Base-by-base conservation (phyloP, 2,888 invertebrate species). In the Terebella lapidaria region DNA sequence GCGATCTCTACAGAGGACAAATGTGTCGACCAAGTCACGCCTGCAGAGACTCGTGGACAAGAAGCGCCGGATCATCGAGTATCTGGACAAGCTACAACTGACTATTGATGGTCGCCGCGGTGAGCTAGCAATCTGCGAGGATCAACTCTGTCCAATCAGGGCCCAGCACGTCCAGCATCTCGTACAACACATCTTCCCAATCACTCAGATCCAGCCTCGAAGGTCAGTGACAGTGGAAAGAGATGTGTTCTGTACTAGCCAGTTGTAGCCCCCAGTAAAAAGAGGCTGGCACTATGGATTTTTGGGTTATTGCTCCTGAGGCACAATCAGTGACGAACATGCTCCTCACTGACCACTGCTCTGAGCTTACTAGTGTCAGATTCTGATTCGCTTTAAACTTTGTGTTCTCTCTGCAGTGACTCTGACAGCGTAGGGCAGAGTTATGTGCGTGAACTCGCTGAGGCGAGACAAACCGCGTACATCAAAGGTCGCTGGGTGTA, bases 401-500 rank as follows among this genome's bases (percentile, higher is more conserved):
- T n/a, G 10, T 35, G 42, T 15, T 35, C 10, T 35, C 42, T 35
- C 42, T 35, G 15, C 64, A 71, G 70, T 66, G 72, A 71, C 27
- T 49, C 64, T 27, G 75, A 75, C 56, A 72, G 70, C 56, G 70
- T 74, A 67, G 72, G 68, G 54, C 74, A 79, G 65, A 84, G 84
- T n/a, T 60, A 55, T 20, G 61, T 67, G 24, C 64, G 62, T 56
- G 85, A 85, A 0, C 72, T 87, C 80, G 88, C 89, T 10, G 89
- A 90, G 76, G 89, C 90, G 29, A 86, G 88, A 54, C 87, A 90
- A 81, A 88, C 77, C 1, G 85, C 91, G 64, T 88, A 91, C 79
- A 86, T 92, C 75, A 83, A 89, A 77, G 88, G 90, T 73, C 87
- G 86, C 70, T 90, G 93, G 91, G 86, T 90, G 74, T 79, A 83